Percentiles rank a stretch among this genome's conserved stretches.
Evolutionary conservation across 2,888 invertebrate species (phyloP).

Genomic region (Andrena camellia): DNA sequence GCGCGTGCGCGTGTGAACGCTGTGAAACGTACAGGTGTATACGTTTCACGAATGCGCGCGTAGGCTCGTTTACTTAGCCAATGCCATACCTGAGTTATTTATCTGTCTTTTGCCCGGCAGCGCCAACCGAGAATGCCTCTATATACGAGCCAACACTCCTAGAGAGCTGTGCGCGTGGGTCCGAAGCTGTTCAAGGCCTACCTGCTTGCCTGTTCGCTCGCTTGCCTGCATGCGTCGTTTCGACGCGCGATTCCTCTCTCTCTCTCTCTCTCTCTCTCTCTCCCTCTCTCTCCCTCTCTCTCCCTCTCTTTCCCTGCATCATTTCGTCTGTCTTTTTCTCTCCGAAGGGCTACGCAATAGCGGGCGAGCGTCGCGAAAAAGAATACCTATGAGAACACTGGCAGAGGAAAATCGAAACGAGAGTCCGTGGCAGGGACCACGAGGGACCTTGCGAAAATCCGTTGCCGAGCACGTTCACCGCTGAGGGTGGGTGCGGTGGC

Average conservation of each 20-base stretch:
- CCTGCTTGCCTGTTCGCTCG: constrained; percentile 76
- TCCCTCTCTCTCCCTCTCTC: constrained; percentile 58
- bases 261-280: constrained; percentile 35
- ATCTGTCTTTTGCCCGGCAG: constrained; percentile 83
- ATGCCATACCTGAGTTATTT: constrained; percentile 83
- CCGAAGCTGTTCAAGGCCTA: constrained; percentile 84
- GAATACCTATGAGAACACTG: constrained; percentile 39
- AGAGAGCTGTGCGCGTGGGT: constrained; percentile 78
- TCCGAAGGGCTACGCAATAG: constrained; percentile 55
- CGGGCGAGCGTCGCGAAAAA: constrained; percentile 41
- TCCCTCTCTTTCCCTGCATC: constrained; percentile 23
- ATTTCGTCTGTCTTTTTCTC: constrained; percentile 14
- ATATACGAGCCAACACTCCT: constrained; percentile 70
- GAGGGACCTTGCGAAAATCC: no score
- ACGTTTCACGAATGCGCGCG: constrained; percentile 78
- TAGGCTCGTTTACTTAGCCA: constrained; percentile 83
- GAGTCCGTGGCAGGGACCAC: neutral
- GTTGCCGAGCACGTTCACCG: neutral
- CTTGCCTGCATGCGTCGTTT: constrained; percentile 70
- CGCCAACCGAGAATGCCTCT: constrained; percentile 75
- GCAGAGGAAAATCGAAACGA: constrained; percentile 11
- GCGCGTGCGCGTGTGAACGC: constrained; percentile 18
- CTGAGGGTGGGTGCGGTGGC: no score
- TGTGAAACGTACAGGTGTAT: constrained; percentile 69
- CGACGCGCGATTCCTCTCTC: constrained; percentile 72